Base-by-base conservation (phyloP, 2,113 vertebrate genomes). In the Pseudorasbora parva region DNA sequence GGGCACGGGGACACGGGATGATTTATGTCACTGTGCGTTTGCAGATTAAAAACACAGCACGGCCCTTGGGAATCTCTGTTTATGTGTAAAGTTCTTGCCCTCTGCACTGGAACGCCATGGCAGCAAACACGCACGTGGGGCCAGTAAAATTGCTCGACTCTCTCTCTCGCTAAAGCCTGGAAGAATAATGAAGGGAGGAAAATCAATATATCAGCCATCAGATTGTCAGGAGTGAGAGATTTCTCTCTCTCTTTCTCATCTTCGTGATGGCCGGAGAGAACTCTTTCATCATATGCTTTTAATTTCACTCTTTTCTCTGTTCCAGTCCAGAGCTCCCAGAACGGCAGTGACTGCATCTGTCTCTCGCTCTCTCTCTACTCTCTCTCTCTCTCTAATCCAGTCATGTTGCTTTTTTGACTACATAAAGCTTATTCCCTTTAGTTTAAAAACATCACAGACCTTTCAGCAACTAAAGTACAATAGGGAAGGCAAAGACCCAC, bases 191-290 rank as follows among this genome's bases (percentile, higher is more conserved):
- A 51, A 75, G 84, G 81, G 76, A 1, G 73, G 83, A 81, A 87
- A 92, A 94, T 94, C 93, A 85, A 94, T 93, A 93, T 90, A 93
- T 93, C 90, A 92, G 81, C 86, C 89, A 87, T 92, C 90, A 90
- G 81, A 90, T 90, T 90, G 91, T 91, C 90, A 90, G 88, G 62
- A 49, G 78, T 43, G 64, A 82, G 78, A 87, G 47, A 83, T 90
- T 84, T 84, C 87, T 82, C 80, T 45, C 75, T 78, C 68, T 86
- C 66, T 91, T 88, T 91, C 90, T 81, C 64, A 45, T 85, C 51
- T 89, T 86, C 47, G 62, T 92, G 91, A 93, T 89, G 88, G 87
- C 78, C 81, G 21, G 33, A 86, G 86, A 91, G 89, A 92, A 92
- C 87, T 91, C 90, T 92, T 93, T 93, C 90, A 91, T 93, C 90